These are phyloP conservation scores for Yponomeuta malinellus DNA, from an alignment of 2,888 invertebrate species.

Conservation along the genomic window DNA sequence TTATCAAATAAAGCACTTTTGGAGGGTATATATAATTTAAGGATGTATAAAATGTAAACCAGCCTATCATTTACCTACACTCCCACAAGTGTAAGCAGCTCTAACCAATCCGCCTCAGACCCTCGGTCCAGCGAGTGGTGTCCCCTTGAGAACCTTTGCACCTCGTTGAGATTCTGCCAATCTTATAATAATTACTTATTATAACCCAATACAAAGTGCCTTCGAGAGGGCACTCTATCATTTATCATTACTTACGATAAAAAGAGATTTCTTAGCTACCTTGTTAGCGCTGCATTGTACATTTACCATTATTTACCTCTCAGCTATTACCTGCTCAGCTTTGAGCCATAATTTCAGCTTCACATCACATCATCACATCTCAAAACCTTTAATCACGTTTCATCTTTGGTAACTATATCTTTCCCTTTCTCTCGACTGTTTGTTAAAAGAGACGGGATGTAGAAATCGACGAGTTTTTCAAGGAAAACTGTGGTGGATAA, in stretches of 20 bases:
- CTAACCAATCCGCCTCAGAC: too few relatives aligned
- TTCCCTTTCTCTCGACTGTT: not conserved
- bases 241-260: slow-evolving; percentile 9
- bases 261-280: slow-evolving; percentile 1
- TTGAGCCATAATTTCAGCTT: slow-evolving; percentile 41
- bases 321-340: slow-evolving; percentile 28
- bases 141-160: too few relatives aligned
- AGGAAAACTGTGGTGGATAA: not conserved
- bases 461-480: not conserved
- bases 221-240: not conserved
- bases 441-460: not conserved
- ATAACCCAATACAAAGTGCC: not conserved
- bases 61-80: too few relatives aligned
- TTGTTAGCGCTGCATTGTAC: slow-evolving; percentile 10
- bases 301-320: slow-evolving; percentile 11
- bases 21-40: too few relatives aligned
- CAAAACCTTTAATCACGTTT: slow-evolving; percentile 23
- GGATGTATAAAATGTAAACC: too few relatives aligned
- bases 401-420: not conserved
- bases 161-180: too few relatives aligned
- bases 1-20: too few relatives aligned
- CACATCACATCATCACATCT: slow-evolving; percentile 54
- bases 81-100: too few relatives aligned
- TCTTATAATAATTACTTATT: not conserved
- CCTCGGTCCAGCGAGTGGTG: too few relatives aligned